phyloP scores from a whole-genome alignment of 2,797 vertebrate species.

The Sebastes vulpes region DNA sequence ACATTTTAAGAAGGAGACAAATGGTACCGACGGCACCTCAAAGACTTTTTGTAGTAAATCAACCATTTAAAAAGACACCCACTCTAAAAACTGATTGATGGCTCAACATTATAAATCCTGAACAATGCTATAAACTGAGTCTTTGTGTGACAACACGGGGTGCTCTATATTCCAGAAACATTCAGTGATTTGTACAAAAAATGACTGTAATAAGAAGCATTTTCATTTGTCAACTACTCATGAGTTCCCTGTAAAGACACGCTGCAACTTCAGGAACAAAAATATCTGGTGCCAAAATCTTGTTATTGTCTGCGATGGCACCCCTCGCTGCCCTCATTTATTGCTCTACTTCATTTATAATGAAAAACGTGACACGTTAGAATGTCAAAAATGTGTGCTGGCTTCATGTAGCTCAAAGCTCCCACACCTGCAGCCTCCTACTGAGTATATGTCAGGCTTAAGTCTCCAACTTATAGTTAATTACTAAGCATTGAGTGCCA shows the following conservation, averaged over 20 bases:
- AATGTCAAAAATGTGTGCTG: neutral
- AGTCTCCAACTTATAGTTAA: neutral
- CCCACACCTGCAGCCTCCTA: neutral
- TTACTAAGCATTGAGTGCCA: neutral
- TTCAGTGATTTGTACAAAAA: neutral
- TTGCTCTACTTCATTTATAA: neutral
- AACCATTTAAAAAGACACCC: neutral
- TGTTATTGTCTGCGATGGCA: rapidly evolving
- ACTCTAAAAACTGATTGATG: neutral
- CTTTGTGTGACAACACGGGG: neutral
- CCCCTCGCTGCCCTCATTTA: neutral
- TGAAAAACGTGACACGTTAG: neutral
- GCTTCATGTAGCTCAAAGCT: neutral
- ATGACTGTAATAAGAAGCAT: neutral
- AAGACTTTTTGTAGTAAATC: neutral
- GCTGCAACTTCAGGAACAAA: neutral
- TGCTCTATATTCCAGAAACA: neutral
- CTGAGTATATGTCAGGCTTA: neutral
- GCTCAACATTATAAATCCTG: neutral
- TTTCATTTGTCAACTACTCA: neutral
- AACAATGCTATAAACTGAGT: neutral
- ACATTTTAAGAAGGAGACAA: neutral
- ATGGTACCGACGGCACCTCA: neutral
- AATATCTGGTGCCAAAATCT: neutral
- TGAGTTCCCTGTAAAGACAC: neutral